Conservation (phyloP, 2,797 vertebrate genomes). For the Ceyx erithaca region DNA sequence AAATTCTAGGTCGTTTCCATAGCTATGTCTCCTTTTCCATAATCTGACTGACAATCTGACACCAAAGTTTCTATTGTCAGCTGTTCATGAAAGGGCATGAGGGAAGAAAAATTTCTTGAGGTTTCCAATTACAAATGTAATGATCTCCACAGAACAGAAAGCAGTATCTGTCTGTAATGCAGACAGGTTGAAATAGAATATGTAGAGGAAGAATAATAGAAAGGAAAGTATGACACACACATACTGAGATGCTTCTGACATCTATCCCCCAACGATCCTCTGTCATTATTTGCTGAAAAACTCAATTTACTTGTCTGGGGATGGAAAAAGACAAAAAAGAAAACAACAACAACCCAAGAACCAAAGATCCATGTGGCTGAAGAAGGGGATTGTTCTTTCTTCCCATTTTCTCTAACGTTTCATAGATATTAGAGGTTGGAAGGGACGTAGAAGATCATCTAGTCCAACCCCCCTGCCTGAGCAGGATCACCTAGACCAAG, state of each 20-base stretch:
- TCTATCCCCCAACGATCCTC: conserved; percentile 33
- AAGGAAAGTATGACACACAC: neutral
- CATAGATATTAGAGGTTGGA: no score
- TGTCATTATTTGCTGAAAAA: conserved; percentile 65
- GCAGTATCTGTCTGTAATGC: conserved; percentile 59
- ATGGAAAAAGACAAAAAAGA: neutral
- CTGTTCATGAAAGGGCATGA: neutral
- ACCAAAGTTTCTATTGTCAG: conserved; percentile 57
- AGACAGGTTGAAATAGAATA: conserved; percentile 64
- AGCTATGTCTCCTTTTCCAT: conserved; percentile 25
- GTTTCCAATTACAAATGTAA: conserved; percentile 72
- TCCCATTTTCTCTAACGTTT: neutral
- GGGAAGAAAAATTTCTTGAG: conserved; percentile 37
- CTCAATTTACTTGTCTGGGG: conserved; percentile 49
- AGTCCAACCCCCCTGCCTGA: no score
- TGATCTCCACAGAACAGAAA: conserved; percentile 43
- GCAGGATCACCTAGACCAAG: no score
- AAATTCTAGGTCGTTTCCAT: neutral
- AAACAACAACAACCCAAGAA: neutral
- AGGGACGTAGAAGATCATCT: no score
- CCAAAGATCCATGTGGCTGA: neutral
- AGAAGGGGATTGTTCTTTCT: neutral
- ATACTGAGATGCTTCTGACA: conserved; percentile 34
- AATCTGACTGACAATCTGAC: conserved; percentile 34
- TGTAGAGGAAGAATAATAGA: conserved; percentile 51